Conservation (phyloP, 2,888 invertebrate genomes). For the Andrena chrysosceles region DNA sequence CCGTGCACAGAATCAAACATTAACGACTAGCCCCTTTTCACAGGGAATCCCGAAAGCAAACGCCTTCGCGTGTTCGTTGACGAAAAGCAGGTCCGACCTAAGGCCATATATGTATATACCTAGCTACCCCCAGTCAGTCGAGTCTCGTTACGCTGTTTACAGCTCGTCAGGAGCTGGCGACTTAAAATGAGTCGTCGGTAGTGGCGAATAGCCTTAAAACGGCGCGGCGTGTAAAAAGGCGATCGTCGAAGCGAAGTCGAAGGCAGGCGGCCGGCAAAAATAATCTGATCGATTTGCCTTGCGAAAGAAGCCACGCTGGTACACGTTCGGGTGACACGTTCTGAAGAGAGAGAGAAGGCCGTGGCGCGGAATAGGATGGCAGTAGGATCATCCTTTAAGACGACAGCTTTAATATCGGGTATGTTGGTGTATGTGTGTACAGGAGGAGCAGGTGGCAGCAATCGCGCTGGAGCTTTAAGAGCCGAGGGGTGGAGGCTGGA, state of each 20-base stretch:
- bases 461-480: conserved; percentile 72
- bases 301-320: conserved; percentile 69
- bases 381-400: conserved; percentile 73
- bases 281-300: conserved; percentile 73
- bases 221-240: conserved; percentile 22
- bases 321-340: conserved; percentile 58
- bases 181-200: conserved; percentile 19
- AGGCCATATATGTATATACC: too few relatives aligned
- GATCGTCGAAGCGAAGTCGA: conserved; percentile 37
- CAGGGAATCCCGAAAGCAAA: conserved; percentile 7
- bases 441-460: conserved; percentile 74
- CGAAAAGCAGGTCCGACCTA: neutral
- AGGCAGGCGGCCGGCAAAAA: conserved; percentile 52
- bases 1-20: conserved; percentile 12
- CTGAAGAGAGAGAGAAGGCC: conserved; percentile 45
- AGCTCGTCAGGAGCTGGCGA: conserved; percentile 3
- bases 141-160: conserved; percentile 23
- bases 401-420: conserved; percentile 70
- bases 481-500: conserved; percentile 63
- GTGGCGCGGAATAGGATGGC: conserved; percentile 54
- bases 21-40: conserved; percentile 4
- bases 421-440: conserved; percentile 59
- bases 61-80: neutral
- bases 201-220: neutral
- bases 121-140: neutral